Conservation (phyloP, 2,113 vertebrate species). For the Myrmecophaga tridactyla region DNA sequence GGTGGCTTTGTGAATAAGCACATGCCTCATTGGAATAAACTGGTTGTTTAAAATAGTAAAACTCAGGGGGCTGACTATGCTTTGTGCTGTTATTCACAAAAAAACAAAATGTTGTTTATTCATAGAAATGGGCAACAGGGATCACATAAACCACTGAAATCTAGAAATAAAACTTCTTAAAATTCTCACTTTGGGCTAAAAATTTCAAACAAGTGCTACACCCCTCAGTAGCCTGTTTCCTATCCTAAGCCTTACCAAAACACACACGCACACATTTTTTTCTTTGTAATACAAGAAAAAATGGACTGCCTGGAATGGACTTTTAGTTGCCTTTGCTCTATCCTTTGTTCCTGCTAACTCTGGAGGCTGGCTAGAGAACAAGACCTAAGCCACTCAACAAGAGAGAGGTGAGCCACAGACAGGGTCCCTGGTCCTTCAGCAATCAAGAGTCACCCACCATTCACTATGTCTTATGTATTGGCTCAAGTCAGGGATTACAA, state of each 20-base stretch:
- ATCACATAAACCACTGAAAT: conserved; percentile 12
- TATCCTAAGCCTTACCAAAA: conserved; percentile 12
- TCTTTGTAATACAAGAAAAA: neutral
- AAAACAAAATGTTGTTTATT: conserved; percentile 52
- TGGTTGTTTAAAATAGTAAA: conserved; percentile 45
- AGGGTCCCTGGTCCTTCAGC: neutral
- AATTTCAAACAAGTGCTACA: conserved; percentile 34
- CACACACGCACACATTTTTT: neutral
- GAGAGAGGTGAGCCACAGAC: neutral
- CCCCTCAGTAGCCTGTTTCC: conserved; percentile 33
- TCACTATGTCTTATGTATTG: neutral
- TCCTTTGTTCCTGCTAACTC: neutral
- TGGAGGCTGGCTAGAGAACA: neutral
- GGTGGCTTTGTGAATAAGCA: neutral
- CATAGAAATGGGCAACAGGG: conserved; percentile 44
- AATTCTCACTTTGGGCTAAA: conserved; percentile 34
- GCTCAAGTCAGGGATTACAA: neutral
- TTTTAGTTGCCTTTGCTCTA: neutral
- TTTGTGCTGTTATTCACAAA: conserved; percentile 38
- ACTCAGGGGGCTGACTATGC: conserved; percentile 34
- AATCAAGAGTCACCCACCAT: neutral
- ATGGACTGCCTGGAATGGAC: neutral
- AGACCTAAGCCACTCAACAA: neutral
- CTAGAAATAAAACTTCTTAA: conserved; percentile 53
- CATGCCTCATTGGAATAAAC: neutral